Conservation (phyloP, 35 echinoderm and acorn worm genomes). For the Ophiothrix spiculata region DNA sequence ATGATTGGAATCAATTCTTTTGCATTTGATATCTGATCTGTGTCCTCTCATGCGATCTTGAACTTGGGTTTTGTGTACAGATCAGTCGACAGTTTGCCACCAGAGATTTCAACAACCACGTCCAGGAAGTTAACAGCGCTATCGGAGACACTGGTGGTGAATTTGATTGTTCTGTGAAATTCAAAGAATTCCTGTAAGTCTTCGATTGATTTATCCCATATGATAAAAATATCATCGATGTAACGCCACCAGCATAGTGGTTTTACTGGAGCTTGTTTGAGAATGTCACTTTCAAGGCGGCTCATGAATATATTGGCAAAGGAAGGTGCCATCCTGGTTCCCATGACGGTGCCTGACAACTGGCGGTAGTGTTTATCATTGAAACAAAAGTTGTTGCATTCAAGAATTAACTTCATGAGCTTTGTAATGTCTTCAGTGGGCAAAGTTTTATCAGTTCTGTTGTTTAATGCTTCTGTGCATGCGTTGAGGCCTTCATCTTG, state of each 20-base stretch:
- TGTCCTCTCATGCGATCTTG: no score
- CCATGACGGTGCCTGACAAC: background rate
- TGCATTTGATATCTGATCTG: no score
- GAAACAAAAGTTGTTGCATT: background rate
- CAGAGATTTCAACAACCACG: background rate
- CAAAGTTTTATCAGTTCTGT: background rate
- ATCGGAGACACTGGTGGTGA: background rate
- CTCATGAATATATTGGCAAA: background rate
- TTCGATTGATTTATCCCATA: background rate
- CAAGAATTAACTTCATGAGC: background rate
- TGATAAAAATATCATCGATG: background rate
- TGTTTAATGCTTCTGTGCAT: background rate
- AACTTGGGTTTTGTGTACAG: background rate
- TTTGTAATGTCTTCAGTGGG: background rate
- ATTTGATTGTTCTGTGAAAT: background rate
- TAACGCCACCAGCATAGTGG: background rate
- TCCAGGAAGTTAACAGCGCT: background rate
- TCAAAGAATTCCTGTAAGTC: background rate
- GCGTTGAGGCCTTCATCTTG: background rate
- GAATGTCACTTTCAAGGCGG: background rate
- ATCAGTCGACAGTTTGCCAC: background rate
- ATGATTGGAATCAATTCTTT: no score
- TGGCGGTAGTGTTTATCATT: background rate
- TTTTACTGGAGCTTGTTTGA: background rate
- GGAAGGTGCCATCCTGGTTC: background rate